Base-by-base conservation (phyloP, 2,888 invertebrate genomes). In the Euclidia mi region DNA sequence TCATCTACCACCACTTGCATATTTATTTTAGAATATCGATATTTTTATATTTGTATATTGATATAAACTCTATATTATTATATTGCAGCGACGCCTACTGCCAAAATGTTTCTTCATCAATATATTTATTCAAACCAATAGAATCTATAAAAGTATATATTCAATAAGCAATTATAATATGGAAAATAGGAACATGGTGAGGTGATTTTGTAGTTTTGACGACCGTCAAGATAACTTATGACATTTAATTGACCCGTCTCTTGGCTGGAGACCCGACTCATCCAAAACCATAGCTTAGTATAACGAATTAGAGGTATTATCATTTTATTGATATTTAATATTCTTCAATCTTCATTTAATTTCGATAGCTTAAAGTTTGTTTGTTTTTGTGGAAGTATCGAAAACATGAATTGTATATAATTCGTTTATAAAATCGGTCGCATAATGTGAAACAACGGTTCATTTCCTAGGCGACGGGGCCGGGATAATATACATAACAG, bases 121-220 rank as follows among this genome's bases (percentile, higher is more conserved):
- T 47, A 18, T 14, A 42, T 38, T 38, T 37, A 52, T 51, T 42
- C 7, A 46, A 41, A 15, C n/a, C n/a, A n/a, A n/a, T n/a, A 20
- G 46, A 51, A 38, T 38, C 10, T 41, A 47, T 63, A 66, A 50
- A 51, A 59, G 50, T 49, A 47, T 41, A 56, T 55, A 47, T 57
- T 64, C 37, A 17, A 48, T 42, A 71, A 58, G 17, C 40, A 40
- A 68, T 68, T 65, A 57, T 46, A 45, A 38, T 70, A 71, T 70
- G 65, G 64, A 50, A 67, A 70, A 53, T 29, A 61, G 47, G 38
- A 45, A 71, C 42, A 71, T 35, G 15, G 29, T 14, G 12, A n/a
- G 17, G 41, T 57, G 40, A 55, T 47, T 20, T 45, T 55, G 44
- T 12, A 35, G 14, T 50, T 51, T 52, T 37, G 46, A 55, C 49